Evolutionary conservation across 2,888 invertebrate species (phyloP), one percentile per base, ranked within the genome.

Genomic region (Physocephala rufipes): DNA sequence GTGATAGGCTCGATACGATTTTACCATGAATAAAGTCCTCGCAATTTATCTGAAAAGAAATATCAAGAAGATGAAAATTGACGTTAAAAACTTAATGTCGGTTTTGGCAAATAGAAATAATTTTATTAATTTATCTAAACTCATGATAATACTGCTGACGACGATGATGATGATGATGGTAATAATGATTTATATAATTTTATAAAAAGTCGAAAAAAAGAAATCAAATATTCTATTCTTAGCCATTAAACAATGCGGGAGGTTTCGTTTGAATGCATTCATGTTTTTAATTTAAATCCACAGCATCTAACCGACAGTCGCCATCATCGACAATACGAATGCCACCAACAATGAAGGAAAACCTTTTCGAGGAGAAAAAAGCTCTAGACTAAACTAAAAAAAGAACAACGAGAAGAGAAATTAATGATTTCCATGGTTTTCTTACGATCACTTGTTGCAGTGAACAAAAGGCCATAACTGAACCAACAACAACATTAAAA

Each of bases 381-480:
- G 36, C 4, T 7, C 4, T 7, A 36, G 36, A 4, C 9, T 9
- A 36, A 36, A 9, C 36, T 36, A 36, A n/a, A 53, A 24, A 47
- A 55, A 21, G 13, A 30, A 26, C 58, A 70, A 65, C 67, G 67
- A 67, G 61, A 62, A 51, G 30, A 51, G 67, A 67, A 67, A 71
- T 67, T 71, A 71, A 71, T 71, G 67, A 71, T 71, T 62, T 61
- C 36, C 66, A 61, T 61, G 61, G 36, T 61, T 63, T 28, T 53
- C 64, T 45, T 36, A 16, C 58, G 64, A 66, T 61, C 36, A 71
- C 55, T 69, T 70, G 59, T 30, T 51, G 36, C 62, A 68, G 53
- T 36, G 36, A 51, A 30, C 69, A 69, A 36, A 36, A 36, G 9
- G 9, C 36, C 36, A n/a, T 9, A 36, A 36, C 36, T 7, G 9